Percentiles rank a stretch among this genome's conserved stretches.
Conservation (phyloP, 2,888 invertebrate species). For the Agrotis puta region DNA sequence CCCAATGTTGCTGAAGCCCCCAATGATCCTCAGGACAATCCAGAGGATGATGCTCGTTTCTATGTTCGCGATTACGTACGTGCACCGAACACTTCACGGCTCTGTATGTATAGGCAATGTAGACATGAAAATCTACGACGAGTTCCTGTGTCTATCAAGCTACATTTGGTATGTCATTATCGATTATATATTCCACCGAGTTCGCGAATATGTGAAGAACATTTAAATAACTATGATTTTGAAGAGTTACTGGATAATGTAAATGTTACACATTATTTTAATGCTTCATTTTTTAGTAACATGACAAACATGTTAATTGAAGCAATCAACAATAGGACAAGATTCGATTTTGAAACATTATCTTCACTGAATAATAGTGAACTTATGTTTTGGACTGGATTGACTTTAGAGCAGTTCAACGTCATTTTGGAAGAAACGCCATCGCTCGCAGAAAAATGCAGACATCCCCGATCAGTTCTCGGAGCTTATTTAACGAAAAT, state of each 20-base stretch:
- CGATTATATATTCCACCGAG: constrained; percentile 36
- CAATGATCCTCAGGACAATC: constrained; percentile 19
- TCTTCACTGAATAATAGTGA: constrained; percentile 12
- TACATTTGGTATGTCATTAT: constrained; percentile 37
- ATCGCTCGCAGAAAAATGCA: constrained; percentile 8
- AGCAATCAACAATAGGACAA: background rate
- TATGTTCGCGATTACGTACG: constrained; percentile 18
- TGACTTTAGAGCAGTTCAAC: constrained; percentile 5
- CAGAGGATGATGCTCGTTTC: constrained; percentile 8
- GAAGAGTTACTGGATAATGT: constrained; percentile 4
- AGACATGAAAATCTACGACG: constrained; percentile 11
- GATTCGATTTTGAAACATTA: constrained; percentile 9
- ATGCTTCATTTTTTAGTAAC: constrained; percentile 35
- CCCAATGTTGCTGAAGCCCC: constrained; percentile 8
- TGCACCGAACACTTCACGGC: constrained; percentile 1
- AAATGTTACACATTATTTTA: constrained; percentile 22
- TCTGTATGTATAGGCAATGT: constrained; percentile 14
- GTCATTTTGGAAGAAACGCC: constrained; percentile 9
- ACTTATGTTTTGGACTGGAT: constrained; percentile 13
- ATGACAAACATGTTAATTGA: constrained; percentile 16
- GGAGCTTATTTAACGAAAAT: constrained; percentile 26
- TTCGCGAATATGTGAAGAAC: constrained; percentile 26
- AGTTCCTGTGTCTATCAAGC: constrained; percentile 31
- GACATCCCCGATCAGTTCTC: constrained; percentile 10
- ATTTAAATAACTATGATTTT: constrained; percentile 16